Evolutionary conservation across 53 echinoderm and acorn worm species (phyloP).

Genomic region (Astropecten irregularis): DNA sequence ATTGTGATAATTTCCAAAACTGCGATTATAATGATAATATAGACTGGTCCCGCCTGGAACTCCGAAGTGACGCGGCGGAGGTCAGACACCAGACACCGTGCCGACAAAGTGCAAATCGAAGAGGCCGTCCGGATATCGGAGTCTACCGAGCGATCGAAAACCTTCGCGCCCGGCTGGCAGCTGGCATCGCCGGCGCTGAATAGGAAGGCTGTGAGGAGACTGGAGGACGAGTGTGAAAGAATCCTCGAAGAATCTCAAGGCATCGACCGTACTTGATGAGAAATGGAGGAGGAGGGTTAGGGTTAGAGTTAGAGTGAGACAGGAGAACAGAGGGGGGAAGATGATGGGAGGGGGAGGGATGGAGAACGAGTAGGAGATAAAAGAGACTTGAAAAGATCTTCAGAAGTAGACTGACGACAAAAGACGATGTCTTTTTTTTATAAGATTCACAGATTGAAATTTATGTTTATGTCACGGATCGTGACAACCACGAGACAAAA

Average conservation of each 20-base stretch:
- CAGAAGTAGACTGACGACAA: too few relatives aligned
- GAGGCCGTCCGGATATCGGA: constrained; percentile 49
- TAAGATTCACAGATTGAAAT: too few relatives aligned
- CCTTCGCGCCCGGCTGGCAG: constrained; percentile 34
- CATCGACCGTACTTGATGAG: not conserved
- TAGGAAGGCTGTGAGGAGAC: not conserved
- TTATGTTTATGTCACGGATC: too few relatives aligned
- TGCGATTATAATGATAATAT: too few relatives aligned
- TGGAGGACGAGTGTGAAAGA: not conserved
- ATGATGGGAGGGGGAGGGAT: not conserved
- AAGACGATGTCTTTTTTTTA: too few relatives aligned
- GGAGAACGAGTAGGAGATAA: not conserved
- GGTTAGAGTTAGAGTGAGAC: not conserved
- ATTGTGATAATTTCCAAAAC: too few relatives aligned
- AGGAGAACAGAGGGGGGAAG: not conserved
- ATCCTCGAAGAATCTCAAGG: constrained; percentile 12
- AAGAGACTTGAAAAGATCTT: too few relatives aligned
- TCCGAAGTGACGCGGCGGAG: not conserved
- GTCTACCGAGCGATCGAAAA: constrained; percentile 41
- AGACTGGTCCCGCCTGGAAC: too few relatives aligned
- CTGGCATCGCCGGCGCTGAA: constrained; percentile 9
- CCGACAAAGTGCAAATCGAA: constrained; percentile 63
- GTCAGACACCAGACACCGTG: constrained; percentile 33
- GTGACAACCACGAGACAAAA: too few relatives aligned
- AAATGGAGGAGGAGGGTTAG: not conserved